Conservation (phyloP, 2,888 invertebrate species). For the Oegoconia quadripuncta region DNA sequence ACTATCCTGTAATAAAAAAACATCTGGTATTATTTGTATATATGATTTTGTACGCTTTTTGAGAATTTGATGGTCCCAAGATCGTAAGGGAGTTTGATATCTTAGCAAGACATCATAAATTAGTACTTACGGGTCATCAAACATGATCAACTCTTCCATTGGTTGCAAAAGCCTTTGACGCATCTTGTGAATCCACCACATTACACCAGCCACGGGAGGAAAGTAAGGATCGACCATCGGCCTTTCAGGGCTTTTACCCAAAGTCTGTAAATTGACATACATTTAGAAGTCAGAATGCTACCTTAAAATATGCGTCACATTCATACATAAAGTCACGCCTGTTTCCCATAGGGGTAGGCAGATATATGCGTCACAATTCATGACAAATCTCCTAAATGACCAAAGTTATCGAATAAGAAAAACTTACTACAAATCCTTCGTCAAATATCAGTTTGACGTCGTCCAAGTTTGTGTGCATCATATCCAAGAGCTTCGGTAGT, state of each 20-base stretch:
- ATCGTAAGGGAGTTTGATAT: neutral
- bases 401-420: no score
- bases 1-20: slow-evolving; percentile 79
- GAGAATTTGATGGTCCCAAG: neutral
- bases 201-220: slow-evolving; percentile 86
- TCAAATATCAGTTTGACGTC: slow-evolving; percentile 82
- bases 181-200: slow-evolving; percentile 86
- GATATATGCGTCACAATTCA: no score
- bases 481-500: slow-evolving; percentile 81
- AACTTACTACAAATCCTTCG: slow-evolving; percentile 69
- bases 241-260: slow-evolving; percentile 59
- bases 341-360: no score
- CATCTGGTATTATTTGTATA: neutral
- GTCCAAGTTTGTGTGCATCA: slow-evolving; percentile 83
- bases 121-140: slow-evolving; percentile 82
- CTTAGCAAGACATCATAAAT: neutral
- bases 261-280: slow-evolving; percentile 37
- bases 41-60: neutral
- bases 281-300: no score
- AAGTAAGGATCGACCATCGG: slow-evolving; percentile 82
- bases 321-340: no score
- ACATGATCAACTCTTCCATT: slow-evolving; percentile 78
- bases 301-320: no score
- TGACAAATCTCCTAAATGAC: no score
- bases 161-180: slow-evolving; percentile 78